These are phyloP conservation scores for Oligia fasciuncula DNA, from an alignment of 2,888 invertebrate genomes.

Conservation along the genomic window DNA sequence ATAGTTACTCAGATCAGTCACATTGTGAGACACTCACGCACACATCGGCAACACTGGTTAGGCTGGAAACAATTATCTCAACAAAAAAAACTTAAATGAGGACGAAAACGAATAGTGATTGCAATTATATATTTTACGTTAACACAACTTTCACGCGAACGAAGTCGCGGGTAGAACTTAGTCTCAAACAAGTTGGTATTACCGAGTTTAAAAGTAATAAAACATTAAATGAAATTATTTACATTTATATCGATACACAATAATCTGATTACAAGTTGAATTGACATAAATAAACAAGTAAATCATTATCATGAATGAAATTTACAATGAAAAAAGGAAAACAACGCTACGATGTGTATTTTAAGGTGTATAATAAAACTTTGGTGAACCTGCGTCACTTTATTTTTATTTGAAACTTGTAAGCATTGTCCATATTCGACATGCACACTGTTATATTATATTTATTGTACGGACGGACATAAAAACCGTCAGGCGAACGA, in stretches of 20 bases:
- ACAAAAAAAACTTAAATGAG: background rate
- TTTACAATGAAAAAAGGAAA: background rate
- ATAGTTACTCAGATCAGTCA: background rate
- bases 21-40: background rate
- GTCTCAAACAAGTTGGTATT: background rate
- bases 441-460: slow-evolving; percentile 59
- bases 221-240: background rate
- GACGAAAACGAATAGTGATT: background rate
- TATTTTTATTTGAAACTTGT: slow-evolving; percentile 51
- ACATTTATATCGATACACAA: background rate
- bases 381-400: background rate
- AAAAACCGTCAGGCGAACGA: slow-evolving; percentile 66
- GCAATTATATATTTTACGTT: background rate
- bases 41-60: background rate
- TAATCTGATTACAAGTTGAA: background rate
- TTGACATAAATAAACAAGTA: background rate
- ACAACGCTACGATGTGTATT: background rate
- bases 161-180: background rate
- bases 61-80: background rate
- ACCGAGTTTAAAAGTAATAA: background rate
- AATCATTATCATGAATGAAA: background rate
- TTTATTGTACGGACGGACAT: slow-evolving; percentile 67
- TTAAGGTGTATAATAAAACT: background rate
- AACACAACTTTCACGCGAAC: background rate
- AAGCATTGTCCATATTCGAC: slow-evolving; percentile 55